Conservation (phyloP, 2,113 vertebrate species). For the Archilochus colubris region DNA sequence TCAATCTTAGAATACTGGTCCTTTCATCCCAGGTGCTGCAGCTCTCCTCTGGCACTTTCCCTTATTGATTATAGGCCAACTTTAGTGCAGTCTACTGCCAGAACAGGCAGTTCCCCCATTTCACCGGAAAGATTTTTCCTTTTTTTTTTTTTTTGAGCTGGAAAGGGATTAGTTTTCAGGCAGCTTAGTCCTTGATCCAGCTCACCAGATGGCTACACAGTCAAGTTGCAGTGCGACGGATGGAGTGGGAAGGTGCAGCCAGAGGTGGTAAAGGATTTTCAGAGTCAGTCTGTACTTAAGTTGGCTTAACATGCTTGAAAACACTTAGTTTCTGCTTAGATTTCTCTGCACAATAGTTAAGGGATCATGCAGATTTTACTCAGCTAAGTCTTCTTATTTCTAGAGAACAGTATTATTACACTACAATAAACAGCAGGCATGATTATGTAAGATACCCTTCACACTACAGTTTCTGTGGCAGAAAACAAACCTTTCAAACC, state of each 20-base stretch:
- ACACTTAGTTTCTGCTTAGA: neutral
- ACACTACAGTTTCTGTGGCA: neutral
- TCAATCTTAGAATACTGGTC: neutral
- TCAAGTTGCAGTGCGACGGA: neutral
- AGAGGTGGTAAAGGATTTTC: neutral
- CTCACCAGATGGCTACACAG: slow-evolving; percentile 53
- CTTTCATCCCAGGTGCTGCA: neutral
- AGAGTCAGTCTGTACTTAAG: neutral
- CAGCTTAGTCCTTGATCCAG: neutral
- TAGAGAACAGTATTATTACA: neutral
- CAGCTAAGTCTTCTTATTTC: neutral
- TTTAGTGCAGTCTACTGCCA: neutral
- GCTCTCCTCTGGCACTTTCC: neutral
- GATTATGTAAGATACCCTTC: neutral
- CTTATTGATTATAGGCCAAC: neutral
- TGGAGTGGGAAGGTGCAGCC: neutral
- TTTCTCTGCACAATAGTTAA: neutral
- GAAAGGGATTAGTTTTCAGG: slow-evolving; percentile 6
- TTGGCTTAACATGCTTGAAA: neutral
- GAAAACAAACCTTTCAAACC: neutral
- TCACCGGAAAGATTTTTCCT: neutral
- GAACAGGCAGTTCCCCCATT: neutral
- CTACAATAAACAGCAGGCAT: neutral
- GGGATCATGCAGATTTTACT: neutral
- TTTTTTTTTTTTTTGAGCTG: neutral